phyloP scores from a whole-genome alignment of 2,113 vertebrate genomes.

The Myanophis thanlyinensis region DNA sequence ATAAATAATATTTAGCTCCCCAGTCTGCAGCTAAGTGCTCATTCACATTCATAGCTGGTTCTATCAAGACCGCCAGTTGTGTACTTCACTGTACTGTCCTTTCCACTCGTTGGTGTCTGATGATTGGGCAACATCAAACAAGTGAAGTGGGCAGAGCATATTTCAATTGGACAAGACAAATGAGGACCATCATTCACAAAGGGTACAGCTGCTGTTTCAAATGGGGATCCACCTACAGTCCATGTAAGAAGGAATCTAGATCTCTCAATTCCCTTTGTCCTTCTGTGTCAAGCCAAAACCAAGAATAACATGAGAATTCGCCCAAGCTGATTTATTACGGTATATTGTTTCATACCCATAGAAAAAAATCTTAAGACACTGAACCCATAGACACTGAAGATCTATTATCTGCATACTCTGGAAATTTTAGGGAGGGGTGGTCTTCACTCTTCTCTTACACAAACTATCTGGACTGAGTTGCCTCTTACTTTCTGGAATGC shows the following conservation, averaged over 20 bases:
- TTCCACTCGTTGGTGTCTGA: not conserved
- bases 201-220: not conserved
- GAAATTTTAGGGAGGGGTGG: not conserved
- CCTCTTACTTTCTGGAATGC: not conserved
- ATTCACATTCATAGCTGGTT: not conserved
- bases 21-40: not conserved
- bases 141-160: not conserved
- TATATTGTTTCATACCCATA: not conserved
- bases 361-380: not conserved
- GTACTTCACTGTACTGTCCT: not conserved
- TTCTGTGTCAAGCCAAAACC: not conserved
- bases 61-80: not conserved
- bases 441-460: not conserved
- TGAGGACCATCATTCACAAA: not conserved
- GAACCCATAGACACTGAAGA: not conserved
- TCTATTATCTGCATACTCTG: not conserved
- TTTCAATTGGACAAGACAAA: not conserved
- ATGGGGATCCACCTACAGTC: not conserved
- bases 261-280: not conserved
- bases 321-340: no score
- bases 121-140: not conserved
- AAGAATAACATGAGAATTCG: not conserved
- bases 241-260: not conserved
- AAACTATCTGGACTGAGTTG: not conserved
- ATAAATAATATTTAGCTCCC: not conserved